Evolutionary conservation across 2,888 invertebrate species (phyloP).

Genomic region (Pelosia muscerda): DNA sequence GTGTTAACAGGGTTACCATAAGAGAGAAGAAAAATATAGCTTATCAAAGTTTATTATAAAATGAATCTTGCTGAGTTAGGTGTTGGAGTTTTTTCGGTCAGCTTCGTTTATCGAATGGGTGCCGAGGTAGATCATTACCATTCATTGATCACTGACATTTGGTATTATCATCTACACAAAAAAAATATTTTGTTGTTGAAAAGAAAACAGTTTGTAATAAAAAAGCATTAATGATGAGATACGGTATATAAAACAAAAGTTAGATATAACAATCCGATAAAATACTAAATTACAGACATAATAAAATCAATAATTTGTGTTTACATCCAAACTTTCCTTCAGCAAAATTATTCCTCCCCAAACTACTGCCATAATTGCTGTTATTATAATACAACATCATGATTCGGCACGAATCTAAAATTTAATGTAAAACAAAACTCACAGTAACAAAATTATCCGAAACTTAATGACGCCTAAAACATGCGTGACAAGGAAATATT

Average conservation of each 20-base stretch:
- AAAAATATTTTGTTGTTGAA: neutral
- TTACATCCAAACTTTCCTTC: neutral
- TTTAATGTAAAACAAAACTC: conserved; percentile 17
- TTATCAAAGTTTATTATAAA: neutral
- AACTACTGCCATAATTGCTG: conserved; percentile 8
- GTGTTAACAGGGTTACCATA: conserved; percentile 44
- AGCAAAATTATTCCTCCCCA: neutral
- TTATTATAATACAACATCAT: conserved; percentile 7
- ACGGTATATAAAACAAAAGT: neutral
- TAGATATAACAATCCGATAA: neutral
- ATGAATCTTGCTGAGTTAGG: neutral
- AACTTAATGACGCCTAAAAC: conserved; percentile 37
- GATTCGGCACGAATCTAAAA: conserved; percentile 16
- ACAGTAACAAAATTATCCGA: conserved; percentile 21
- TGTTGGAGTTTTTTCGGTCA: too few relatives aligned
- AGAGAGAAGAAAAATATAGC: neutral
- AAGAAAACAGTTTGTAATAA: neutral
- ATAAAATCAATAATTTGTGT: conserved; percentile 4
- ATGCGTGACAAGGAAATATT: conserved; percentile 42
- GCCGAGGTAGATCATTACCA: too few relatives aligned
- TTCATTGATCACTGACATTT: too few relatives aligned
- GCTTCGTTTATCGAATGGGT: too few relatives aligned
- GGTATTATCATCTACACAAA: too few relatives aligned
- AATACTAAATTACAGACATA: conserved; percentile 1
- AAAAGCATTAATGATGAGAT: neutral